Evolutionary conservation across 2,888 invertebrate species (phyloP).

Genomic region (Nomada flava): DNA sequence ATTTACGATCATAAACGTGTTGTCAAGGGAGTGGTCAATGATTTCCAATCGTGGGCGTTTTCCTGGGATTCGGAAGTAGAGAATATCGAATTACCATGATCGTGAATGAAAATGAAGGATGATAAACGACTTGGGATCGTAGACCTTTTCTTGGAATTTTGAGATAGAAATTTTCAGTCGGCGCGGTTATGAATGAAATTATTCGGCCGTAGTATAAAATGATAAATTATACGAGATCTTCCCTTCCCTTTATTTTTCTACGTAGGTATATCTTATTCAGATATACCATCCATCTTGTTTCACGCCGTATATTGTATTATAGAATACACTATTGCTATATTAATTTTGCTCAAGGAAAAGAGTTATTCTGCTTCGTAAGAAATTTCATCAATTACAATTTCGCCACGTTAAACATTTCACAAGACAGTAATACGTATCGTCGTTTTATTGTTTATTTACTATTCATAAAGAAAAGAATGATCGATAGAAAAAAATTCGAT

Average conservation of each 20-base stretch:
- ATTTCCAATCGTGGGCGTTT: neutral
- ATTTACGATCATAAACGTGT: constrained; percentile 11
- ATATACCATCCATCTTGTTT: too few species aligned
- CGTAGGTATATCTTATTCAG: too few species aligned
- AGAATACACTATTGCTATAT: too few species aligned
- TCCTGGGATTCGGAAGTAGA: neutral
- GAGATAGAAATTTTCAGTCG: too few species aligned
- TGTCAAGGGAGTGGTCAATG: constrained; percentile 7
- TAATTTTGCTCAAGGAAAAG: too few species aligned
- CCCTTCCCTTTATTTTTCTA: too few species aligned
- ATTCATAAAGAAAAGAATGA: neutral
- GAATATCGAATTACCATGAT: neutral
- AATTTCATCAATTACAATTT: neutral
- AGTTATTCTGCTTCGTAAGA: too few species aligned
- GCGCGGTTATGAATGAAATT: constrained; percentile 5
- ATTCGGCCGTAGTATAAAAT: neutral
- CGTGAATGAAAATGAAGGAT: constrained; percentile 14
- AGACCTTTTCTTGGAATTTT: neutral
- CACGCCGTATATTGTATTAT: too few species aligned
- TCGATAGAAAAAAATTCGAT: neutral
- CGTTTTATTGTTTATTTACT: neutral
- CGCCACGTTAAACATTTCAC: neutral
- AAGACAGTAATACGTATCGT: neutral
- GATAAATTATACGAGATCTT: neutral
- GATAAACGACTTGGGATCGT: constrained; percentile 2